Evolutionary conservation across 1,140 invertebrate genomes (phyloP).

Genomic region (Panagrolaimus sp.): DNA sequence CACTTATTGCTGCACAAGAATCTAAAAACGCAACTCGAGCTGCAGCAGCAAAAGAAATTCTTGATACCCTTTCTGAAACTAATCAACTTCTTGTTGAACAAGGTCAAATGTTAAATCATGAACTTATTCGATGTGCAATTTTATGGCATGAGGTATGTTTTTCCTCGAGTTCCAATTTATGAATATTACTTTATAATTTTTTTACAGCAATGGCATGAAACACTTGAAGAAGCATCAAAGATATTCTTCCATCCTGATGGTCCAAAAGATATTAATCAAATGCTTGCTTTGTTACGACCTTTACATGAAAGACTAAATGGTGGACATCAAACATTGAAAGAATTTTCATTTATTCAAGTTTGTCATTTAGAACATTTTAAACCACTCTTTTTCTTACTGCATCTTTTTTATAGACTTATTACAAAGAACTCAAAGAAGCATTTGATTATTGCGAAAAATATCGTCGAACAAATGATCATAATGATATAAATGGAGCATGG

Average conservation of each 20-base stretch:
- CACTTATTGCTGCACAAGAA: conserved; percentile 91
- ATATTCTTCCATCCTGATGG: conserved; percentile 79
- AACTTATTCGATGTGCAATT: conserved; percentile 93
- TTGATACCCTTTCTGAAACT: conserved; percentile 90
- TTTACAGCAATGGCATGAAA: conserved; percentile 76
- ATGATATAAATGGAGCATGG: conserved; percentile 88
- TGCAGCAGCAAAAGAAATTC: conserved; percentile 84
- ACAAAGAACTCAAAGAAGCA: conserved; percentile 83
- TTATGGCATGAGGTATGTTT: conserved; percentile 79
- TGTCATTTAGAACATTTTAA: neutral
- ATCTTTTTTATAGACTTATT: conserved; percentile 68
- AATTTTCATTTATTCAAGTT: conserved; percentile 84
- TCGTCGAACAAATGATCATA: conserved; percentile 74
- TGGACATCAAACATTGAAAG: conserved; percentile 85
- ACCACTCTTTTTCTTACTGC: neutral
- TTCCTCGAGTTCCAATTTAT: too few species aligned
- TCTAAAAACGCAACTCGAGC: conserved; percentile 76
- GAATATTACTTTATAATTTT: too few species aligned
- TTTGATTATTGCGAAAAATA: conserved; percentile 83
- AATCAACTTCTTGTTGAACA: conserved; percentile 83
- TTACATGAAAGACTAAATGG: conserved; percentile 85
- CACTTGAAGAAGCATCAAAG: conserved; percentile 89
- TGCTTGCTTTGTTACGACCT: conserved; percentile 90
- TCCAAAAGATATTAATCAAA: conserved; percentile 74
- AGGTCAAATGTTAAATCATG: conserved; percentile 72